Base-by-base conservation (phyloP, 2,113 vertebrate species). In the Pseudorasbora parva region DNA sequence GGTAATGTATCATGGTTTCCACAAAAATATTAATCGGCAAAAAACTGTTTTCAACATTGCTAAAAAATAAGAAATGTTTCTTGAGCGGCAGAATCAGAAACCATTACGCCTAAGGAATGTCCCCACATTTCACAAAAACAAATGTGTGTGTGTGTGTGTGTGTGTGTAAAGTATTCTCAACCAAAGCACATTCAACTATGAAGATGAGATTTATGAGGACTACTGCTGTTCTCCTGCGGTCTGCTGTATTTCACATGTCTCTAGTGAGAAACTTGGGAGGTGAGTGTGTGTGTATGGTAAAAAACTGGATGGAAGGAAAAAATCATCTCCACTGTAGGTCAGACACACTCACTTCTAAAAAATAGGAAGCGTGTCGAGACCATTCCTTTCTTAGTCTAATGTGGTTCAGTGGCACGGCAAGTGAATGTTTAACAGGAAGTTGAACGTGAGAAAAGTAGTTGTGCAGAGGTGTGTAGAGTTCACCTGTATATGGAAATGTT, bases 401-500 rank as follows among this genome's bases (percentile, higher is more conserved):
- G 57, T 12, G 59, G 1, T 27, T 30, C 14, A 45, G 77, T 6
- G 3, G 23, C 17, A 41, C 45, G 41, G 30, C 3, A 21, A 33
- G 77, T 71, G 27, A 56, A 69, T 57, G 33, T 81, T 68, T 68
- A 71, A 71, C 43, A 79, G 23, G 37, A 17, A 64, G 77, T 11
- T 27, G 37, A 68, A 54, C 2, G 3, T 30, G 19, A 68, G 21
- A 77, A 73, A 56, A 64, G 30, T 23, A 30, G 27, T 59, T 17
- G 27, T 23, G 5, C 17, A 21, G 30, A 71, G 17, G 80, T 33
- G 37, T 21, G 10, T 56, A 41, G 71, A 37, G 89, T 90, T 0
- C 90, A 97, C 97, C 97, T 96, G 96, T 98, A 97, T 85, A 99
- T 99, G 82, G 97, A 99, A 86, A 99, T 57, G 0, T 96, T 97